phyloP scores from a whole-genome alignment of 1,140 invertebrate genomes.

The Plectrocnemia conspersa region DNA sequence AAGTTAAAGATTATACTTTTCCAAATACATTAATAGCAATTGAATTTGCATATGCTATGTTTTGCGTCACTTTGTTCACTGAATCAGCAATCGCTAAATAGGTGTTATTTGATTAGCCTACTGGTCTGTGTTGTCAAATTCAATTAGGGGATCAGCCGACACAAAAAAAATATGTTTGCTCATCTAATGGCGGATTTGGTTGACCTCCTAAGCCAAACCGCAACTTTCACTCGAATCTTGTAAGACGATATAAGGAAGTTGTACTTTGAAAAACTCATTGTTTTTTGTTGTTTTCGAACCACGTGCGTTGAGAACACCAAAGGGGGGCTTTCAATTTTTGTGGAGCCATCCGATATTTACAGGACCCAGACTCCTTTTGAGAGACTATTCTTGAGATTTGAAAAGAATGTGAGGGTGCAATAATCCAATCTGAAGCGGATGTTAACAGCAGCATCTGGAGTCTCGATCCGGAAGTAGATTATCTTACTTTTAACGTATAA shows the following conservation, averaged over 20 bases:
- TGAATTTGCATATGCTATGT: no score
- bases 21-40: no score
- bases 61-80: no score
- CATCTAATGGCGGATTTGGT: not conserved
- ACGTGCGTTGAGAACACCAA: no score
- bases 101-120: slow-evolving; percentile 16
- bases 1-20: no score
- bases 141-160: slow-evolving; percentile 15
- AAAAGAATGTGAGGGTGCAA: not conserved
- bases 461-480: not conserved
- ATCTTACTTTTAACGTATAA: no score
- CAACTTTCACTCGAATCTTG: no score
- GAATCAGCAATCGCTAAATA: slow-evolving; percentile 14
- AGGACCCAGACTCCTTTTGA: not conserved
- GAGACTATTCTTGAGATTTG: slow-evolving; percentile 4
- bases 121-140: slow-evolving; percentile 8
- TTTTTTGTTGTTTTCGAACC: no score
- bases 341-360: slow-evolving; percentile 1
- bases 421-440: not conserved
- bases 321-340: no score
- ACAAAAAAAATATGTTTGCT: not conserved
- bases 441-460: not conserved
- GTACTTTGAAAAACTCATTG: no score
- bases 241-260: no score
- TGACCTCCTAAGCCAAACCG: not conserved